Base-by-base conservation (phyloP, 2,888 invertebrate genomes). In the Drosophila algonquin region DNA sequence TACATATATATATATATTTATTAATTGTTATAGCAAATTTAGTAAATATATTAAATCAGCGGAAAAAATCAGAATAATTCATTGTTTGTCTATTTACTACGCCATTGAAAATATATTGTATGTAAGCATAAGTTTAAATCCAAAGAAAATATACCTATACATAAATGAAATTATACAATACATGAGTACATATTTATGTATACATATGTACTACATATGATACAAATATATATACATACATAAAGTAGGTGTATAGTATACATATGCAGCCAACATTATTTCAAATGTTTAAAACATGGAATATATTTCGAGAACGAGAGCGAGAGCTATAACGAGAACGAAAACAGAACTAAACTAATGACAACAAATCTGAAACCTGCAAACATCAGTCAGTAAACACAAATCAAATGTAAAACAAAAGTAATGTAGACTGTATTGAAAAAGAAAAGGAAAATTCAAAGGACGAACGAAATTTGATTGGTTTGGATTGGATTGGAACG, bases 341-440 rank as follows among this genome's bases (percentile, higher is more conserved):
- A 69, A 51, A 46, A 69, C 45, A 69, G 8, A 18, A 24, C 47
- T n/a, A 27, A 14, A 6, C 35, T 24, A 32, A 60, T 12, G 24
- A 51, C 63, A 54, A 55, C 18, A 32, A 56, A 74, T 74, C 60
- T 73, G 68, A 68, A 67, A 50, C 56, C 40, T 40, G 40, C 40
- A 40, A 40, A 73, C 64, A 68, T 73, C 74, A 59, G 73, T 48
- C 75, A 54, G 48, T 75, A 63, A 72, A 72, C 35, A 56, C 47
- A 73, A 75, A 74, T 74, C 75, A 75, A 61, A 61, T 75, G 69
- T 67, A 57, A 68, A 74, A 62, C 47, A 67, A 60, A 67, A 60
- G 67, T 62, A 74, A 74, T 69, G 74, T 74, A 74, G 74, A 74
- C 75, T 74, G 73, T 72, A 72, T 73, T 54, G 54, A 63, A 55